Evolutionary conservation across 2,888 invertebrate genomes (phyloP).

Genomic region (Latrodectus elegans): DNA sequence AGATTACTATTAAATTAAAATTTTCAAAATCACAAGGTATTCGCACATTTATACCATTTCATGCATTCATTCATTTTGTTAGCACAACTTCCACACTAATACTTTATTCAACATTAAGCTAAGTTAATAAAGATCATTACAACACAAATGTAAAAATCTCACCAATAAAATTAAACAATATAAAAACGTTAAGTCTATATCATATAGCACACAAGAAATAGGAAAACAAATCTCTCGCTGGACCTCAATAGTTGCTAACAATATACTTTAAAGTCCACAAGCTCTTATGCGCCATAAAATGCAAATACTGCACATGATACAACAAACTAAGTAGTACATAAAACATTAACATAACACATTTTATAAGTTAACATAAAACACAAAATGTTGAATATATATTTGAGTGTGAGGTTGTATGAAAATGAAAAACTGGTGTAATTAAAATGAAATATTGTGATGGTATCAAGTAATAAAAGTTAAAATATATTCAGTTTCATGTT

Average conservation of each 20-base stretch:
- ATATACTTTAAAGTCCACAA: neutral
- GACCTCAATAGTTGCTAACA: neutral
- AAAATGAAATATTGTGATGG: constrained; percentile 3
- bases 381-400: constrained; percentile 27
- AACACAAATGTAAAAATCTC: constrained; percentile 40
- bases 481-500: neutral
- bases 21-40: neutral
- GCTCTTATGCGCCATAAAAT: neutral
- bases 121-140: constrained; percentile 26
- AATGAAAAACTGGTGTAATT: constrained; percentile 47
- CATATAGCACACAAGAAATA: constrained; percentile 18
- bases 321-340: constrained; percentile 50
- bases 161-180: constrained; percentile 21
- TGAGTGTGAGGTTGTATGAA: constrained; percentile 29
- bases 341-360: neutral
- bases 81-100: constrained; percentile 57
- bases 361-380: constrained; percentile 12
- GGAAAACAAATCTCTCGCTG: constrained; percentile 7
- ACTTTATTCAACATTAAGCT: constrained; percentile 55
- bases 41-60: neutral
- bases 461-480: neutral
- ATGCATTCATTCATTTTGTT: constrained; percentile 32
- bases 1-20: neutral
- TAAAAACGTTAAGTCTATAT: constrained; percentile 8
- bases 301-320: neutral